These are phyloP conservation scores for Platerodrilus igneus DNA, from an alignment of 2,888 invertebrate genomes.

Conservation along the genomic window DNA sequence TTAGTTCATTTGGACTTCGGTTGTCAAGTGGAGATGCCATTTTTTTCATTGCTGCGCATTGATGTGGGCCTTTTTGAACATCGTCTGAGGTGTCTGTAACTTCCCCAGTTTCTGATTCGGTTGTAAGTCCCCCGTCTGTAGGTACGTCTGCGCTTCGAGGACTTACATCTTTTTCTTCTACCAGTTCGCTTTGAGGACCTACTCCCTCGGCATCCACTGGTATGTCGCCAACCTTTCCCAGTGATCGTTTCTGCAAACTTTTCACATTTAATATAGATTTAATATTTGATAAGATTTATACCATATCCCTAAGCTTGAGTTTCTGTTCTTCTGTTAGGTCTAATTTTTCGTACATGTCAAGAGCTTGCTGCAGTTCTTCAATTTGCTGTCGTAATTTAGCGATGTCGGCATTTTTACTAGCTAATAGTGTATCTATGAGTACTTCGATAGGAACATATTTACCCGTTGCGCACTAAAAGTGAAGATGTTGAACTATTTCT, in stretches of 20 bases:
- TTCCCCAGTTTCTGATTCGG: too few relatives aligned
- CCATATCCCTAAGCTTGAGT: constrained; percentile 27
- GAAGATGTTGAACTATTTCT: not conserved
- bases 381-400: constrained; percentile 50
- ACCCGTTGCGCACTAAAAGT: constrained; percentile 26
- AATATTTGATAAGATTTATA: constrained; percentile 9
- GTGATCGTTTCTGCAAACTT: constrained; percentile 8
- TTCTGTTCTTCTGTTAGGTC: constrained; percentile 39
- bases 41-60: too few relatives aligned
- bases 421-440: constrained; percentile 40
- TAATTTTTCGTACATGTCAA: constrained; percentile 38
- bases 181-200: not conserved
- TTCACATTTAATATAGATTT: not conserved
- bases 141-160: too few relatives aligned
- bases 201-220: too few relatives aligned
- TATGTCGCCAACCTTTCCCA: constrained; percentile 7
- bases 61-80: too few relatives aligned
- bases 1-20: constrained; percentile 12
- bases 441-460: constrained; percentile 43
- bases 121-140: too few relatives aligned
- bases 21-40: constrained; percentile 5
- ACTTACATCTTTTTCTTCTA: too few relatives aligned
- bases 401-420: constrained; percentile 53
- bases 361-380: constrained; percentile 49
- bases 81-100: too few relatives aligned